Conservation (phyloP, 1,140 invertebrate genomes). For the Achatina immaculata region DNA sequence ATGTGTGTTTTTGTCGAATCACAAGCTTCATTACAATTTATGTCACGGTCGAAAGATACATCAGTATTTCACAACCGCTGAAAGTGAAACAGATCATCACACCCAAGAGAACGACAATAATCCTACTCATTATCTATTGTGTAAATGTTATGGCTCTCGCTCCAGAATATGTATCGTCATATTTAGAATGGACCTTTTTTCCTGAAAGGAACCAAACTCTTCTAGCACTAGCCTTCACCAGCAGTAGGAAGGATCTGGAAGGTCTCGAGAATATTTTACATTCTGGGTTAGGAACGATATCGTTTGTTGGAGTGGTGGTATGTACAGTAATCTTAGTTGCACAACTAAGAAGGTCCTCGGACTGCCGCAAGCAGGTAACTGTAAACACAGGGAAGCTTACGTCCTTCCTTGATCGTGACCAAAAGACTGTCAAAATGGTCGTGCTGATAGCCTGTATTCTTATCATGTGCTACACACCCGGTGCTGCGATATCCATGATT, state of each 20-base stretch:
- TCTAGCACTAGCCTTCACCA: not conserved
- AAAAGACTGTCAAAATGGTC: conserved; percentile 1
- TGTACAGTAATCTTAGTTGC: not conserved
- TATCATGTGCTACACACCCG: not conserved
- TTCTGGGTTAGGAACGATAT: not conserved
- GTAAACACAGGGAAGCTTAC: no score
- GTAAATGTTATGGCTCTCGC: not conserved
- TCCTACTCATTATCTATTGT: not conserved
- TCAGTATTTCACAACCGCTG: not conserved
- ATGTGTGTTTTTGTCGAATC: not conserved
- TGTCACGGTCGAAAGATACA: conserved; percentile 8
- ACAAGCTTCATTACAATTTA: conserved; percentile 18
- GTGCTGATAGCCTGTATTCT: not conserved
- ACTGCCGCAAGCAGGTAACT: not conserved
- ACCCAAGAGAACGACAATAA: not conserved
- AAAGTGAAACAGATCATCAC: conserved; percentile 23
- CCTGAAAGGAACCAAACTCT: not conserved
- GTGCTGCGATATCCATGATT: not conserved
- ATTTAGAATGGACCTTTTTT: not conserved
- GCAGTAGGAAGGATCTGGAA: not conserved
- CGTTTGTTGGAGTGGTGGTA: not conserved
- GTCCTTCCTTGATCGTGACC: not conserved
- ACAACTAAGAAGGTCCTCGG: not conserved
- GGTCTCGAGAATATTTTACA: not conserved
- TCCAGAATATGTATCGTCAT: not conserved